phyloP scores from a whole-genome alignment of 2,797 vertebrate genomes.

The Scleropages formosus region DNA sequence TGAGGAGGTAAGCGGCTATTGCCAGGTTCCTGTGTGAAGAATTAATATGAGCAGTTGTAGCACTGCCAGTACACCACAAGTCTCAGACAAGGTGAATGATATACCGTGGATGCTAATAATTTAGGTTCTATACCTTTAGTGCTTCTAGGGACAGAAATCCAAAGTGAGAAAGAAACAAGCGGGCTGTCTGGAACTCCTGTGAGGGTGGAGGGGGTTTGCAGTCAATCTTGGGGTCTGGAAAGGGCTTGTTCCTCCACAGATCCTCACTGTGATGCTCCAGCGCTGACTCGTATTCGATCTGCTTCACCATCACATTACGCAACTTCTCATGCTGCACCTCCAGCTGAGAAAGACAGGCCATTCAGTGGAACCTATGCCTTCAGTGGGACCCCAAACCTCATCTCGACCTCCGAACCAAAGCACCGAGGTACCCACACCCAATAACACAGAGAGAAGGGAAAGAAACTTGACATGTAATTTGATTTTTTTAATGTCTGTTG shows the following conservation, averaged over 20 bases:
- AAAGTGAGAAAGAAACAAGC: constrained; percentile 87
- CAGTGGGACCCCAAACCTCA: not conserved
- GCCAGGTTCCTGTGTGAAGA: constrained; percentile 74
- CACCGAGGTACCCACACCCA: not conserved
- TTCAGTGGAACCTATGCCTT: not conserved
- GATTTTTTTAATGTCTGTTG: too few relatives aligned
- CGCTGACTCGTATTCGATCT: constrained; percentile 76
- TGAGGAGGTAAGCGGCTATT: constrained; percentile 84
- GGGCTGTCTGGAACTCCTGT: constrained; percentile 83
- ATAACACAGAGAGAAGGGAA: too few relatives aligned
- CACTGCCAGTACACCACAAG: not conserved
- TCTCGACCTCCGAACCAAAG: not conserved
- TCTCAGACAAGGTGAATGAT: not conserved
- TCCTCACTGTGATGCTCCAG: constrained; percentile 84
- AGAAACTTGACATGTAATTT: too few relatives aligned
- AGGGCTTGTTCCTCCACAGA: constrained; percentile 74
- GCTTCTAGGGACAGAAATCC: constrained; percentile 90
- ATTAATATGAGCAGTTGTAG: not conserved
- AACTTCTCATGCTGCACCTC: constrained; percentile 83
- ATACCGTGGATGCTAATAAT: too few relatives aligned
- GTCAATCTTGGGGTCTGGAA: constrained; percentile 70
- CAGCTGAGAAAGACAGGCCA: constrained; percentile 59
- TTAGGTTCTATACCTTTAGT: constrained; percentile 74
- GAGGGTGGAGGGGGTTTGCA: constrained; percentile 79
- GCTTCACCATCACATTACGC: constrained; percentile 75